Evolutionary conservation across 1,140 invertebrate species (phyloP).

Genomic region (Sycophila sp.): DNA sequence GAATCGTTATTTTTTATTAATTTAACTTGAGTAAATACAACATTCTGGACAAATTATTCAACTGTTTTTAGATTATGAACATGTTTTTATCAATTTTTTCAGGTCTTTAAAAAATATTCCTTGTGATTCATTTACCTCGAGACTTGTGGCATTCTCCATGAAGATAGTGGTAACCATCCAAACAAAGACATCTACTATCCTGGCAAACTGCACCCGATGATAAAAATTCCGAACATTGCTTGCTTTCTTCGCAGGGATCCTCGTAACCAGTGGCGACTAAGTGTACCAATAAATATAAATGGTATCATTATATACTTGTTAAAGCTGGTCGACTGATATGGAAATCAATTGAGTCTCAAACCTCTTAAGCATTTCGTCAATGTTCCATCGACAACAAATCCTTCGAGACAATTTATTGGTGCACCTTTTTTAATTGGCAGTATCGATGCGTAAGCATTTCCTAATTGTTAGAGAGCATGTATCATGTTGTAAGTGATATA

Average conservation of each 20-base stretch:
- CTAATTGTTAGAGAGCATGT: too few species aligned
- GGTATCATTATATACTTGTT: neutral
- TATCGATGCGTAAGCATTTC: too few species aligned
- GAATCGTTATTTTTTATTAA: neutral
- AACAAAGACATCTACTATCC: conserved; percentile 38
- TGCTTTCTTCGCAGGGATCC: conserved; percentile 38
- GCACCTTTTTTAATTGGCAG: too few species aligned
- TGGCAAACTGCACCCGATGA: conserved; percentile 40
- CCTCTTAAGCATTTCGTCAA: conserved; percentile 2
- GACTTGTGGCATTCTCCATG: conserved; percentile 42
- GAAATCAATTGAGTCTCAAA: neutral
- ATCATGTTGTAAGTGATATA: too few species aligned
- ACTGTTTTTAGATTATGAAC: too few species aligned
- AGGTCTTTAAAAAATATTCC: too few species aligned
- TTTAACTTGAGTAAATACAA: neutral
- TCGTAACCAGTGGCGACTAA: conserved; percentile 37
- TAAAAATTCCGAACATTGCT: conserved; percentile 46
- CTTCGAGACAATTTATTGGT: neutral
- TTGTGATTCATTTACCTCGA: conserved; percentile 43
- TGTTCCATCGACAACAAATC: conserved; percentile 1
- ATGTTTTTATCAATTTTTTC: too few species aligned
- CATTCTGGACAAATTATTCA: too few species aligned
- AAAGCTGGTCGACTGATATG: neutral
- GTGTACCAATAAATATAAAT: neutral
- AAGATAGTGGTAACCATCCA: conserved; percentile 46